These are phyloP conservation scores for Macrotus californicus DNA, from an alignment of 2,113 vertebrate genomes.

Conservation along the genomic window DNA sequence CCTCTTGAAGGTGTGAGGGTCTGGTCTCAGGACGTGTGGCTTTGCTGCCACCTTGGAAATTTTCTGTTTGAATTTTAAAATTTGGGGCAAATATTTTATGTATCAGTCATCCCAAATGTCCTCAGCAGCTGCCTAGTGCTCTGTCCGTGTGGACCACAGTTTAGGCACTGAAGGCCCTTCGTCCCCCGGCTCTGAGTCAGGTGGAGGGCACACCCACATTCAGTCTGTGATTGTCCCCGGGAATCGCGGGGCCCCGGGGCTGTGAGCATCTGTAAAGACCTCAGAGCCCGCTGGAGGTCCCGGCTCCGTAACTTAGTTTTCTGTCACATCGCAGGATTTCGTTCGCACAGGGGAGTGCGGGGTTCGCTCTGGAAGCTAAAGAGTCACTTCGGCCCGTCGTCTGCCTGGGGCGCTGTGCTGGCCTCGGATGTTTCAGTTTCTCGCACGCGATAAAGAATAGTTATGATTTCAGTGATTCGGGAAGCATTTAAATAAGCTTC, in stretches of 20 bases:
- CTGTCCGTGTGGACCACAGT: rapidly evolving
- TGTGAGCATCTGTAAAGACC: rapidly evolving
- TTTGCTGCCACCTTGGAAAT: neutral
- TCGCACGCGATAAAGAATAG: neutral
- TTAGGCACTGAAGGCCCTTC: too few relatives aligned
- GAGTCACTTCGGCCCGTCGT: neutral
- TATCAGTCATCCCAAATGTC: neutral
- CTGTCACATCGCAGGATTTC: neutral
- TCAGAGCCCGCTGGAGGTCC: rapidly evolving
- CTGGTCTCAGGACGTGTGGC: neutral
- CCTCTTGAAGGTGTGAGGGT: too few relatives aligned
- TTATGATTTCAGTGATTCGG: neutral
- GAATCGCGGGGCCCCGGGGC: rapidly evolving
- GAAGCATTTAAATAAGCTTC: neutral
- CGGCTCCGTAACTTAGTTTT: too few relatives aligned
- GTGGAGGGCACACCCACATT: rapidly evolving
- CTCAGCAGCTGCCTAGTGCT: rapidly evolving
- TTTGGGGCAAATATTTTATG: neutral
- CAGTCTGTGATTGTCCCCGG: too few relatives aligned
- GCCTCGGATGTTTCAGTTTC: neutral
- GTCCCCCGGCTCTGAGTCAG: neutral
- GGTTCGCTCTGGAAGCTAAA: neutral
- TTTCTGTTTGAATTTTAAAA: neutral
- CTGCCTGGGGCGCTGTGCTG: rapidly evolving
- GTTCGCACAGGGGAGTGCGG: neutral